These are phyloP conservation scores for Ardeotis arabs DNA, from an alignment of 2,113 vertebrate species.

Conservation along the genomic window DNA sequence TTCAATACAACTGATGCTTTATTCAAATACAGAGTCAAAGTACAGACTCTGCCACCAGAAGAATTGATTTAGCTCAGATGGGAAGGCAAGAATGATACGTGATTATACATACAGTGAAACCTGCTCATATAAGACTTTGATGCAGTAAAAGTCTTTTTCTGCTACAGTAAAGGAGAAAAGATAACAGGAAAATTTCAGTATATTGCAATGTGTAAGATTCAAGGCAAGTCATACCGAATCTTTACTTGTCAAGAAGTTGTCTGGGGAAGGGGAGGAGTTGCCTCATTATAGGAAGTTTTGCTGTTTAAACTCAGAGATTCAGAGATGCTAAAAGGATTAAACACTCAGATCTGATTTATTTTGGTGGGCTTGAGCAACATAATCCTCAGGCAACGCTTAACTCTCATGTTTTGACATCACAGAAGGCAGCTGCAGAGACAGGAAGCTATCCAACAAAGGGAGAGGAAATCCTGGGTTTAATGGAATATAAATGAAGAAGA, in stretches of 20 bases:
- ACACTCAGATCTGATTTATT: neutral
- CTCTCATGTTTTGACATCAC: conserved; percentile 13
- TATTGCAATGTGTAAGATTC: neutral
- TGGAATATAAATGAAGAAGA: conserved; percentile 60
- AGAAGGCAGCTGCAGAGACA: conserved; percentile 51
- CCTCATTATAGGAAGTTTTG: neutral
- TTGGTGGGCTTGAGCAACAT: neutral
- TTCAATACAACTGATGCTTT: conserved; percentile 52
- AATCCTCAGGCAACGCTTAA: neutral
- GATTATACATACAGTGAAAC: neutral
- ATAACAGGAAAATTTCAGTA: neutral
- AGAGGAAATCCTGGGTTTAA: conserved; percentile 55
- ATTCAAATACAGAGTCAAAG: conserved; percentile 4
- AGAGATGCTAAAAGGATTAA: neutral
- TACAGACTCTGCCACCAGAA: conserved; percentile 22
- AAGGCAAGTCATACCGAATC: neutral
- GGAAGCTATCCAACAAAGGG: conserved; percentile 48
- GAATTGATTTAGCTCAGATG: conserved; percentile 3
- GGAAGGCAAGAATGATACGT: neutral
- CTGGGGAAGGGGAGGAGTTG: neutral
- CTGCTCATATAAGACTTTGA: neutral
- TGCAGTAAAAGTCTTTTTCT: neutral
- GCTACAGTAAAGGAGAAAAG: neutral
- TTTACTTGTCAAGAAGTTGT: neutral
- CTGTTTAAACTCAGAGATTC: neutral